Evolutionary conservation across 2,113 vertebrate genomes (phyloP).

Genomic region (Lathamus discolor): DNA sequence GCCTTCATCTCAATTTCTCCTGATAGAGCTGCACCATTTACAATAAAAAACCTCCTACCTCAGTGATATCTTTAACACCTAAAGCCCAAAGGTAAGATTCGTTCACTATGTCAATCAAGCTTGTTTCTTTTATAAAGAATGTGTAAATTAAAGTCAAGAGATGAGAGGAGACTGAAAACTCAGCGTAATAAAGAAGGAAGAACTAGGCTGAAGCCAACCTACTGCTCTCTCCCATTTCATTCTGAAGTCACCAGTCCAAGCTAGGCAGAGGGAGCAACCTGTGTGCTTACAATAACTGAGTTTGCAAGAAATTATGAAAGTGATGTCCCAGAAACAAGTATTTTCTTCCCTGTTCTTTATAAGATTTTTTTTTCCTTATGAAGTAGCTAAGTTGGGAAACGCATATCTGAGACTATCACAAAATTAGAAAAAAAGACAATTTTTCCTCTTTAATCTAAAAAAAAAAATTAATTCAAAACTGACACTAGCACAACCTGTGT

Average conservation of each 20-base stretch:
- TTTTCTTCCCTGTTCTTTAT: neutral
- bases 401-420: neutral
- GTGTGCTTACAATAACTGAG: neutral
- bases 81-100: neutral
- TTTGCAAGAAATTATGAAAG: neutral
- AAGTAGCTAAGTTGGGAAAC: neutral
- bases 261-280: neutral
- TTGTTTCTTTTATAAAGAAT: neutral
- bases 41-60: neutral
- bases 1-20: neutral
- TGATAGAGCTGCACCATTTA: neutral
- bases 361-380: neutral
- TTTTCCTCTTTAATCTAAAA: neutral
- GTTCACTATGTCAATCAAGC: neutral
- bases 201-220: neutral
- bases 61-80: neutral
- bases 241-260: neutral
- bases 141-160: neutral
- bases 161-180: neutral
- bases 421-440: neutral
- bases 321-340: neutral
- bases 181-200: neutral
- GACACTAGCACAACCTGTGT: neutral
- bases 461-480: neutral
- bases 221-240: neutral